phyloP scores from a whole-genome alignment of 1,140 invertebrate species.

The Popillia japonica region DNA sequence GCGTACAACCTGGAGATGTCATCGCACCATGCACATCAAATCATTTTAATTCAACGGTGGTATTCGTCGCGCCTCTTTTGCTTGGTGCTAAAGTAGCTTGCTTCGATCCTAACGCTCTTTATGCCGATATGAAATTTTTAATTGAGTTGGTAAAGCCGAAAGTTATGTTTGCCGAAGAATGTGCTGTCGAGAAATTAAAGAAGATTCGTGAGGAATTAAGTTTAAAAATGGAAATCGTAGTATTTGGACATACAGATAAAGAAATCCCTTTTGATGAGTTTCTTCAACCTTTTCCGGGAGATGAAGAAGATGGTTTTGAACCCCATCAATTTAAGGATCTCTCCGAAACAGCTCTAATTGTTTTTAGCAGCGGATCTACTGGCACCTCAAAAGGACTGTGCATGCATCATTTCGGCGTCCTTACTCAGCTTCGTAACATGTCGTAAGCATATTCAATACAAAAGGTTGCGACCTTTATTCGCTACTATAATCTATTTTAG shows the following conservation, averaged over 20 bases:
- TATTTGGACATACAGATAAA: constrained; percentile 51
- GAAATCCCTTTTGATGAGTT: constrained; percentile 47
- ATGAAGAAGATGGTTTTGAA: constrained; percentile 48
- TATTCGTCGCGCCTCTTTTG: too few relatives aligned
- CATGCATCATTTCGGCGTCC: constrained; percentile 64
- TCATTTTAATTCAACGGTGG: too few relatives aligned
- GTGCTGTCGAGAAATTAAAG: constrained; percentile 43
- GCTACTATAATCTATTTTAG: too few relatives aligned
- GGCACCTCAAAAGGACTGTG: constrained; percentile 78
- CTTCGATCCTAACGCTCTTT: too few relatives aligned
- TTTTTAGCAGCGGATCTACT: constrained; percentile 75
- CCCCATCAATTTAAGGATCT: constrained; percentile 45
- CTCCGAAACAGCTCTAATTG: constrained; percentile 54
- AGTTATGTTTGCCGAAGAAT: constrained; percentile 39
- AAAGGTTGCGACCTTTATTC: too few relatives aligned
- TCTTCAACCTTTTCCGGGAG: constrained; percentile 40
- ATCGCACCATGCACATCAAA: too few relatives aligned
- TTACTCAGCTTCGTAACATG: neutral
- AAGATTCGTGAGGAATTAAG: constrained; percentile 47
- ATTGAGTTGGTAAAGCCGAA: too few relatives aligned
- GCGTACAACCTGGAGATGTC: too few relatives aligned
- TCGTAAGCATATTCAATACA: neutral
- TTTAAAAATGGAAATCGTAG: constrained; percentile 51
- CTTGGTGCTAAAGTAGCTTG: too few relatives aligned
- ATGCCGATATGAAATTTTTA: too few relatives aligned